Evolutionary conservation across 35 echinoderm and acorn worm species (phyloP).

Genomic region (Heliocidaris erythrogramma): DNA sequence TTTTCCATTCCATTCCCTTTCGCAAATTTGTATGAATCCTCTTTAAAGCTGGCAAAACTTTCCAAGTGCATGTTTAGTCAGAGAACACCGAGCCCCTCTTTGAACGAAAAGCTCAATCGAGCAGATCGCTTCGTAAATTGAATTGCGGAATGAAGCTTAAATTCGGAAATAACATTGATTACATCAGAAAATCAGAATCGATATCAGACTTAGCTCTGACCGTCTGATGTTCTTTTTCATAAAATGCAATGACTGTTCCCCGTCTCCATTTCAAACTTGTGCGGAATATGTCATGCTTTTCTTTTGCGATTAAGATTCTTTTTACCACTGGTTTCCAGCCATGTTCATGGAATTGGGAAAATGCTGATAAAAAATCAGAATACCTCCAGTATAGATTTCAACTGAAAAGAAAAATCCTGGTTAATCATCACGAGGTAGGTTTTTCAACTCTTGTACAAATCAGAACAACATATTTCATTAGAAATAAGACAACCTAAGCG

Average conservation of each 20-base stretch:
- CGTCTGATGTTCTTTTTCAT: neutral
- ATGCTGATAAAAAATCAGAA: too few relatives aligned
- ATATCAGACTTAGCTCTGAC: neutral
- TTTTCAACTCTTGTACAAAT: too few relatives aligned
- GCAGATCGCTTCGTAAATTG: neutral
- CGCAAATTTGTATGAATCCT: neutral
- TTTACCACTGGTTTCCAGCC: too few relatives aligned
- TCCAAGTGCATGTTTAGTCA: neutral
- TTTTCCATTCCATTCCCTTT: too few relatives aligned
- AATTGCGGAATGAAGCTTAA: neutral
- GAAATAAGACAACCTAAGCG: too few relatives aligned
- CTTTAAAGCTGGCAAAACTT: neutral
- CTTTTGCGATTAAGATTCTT: too few relatives aligned
- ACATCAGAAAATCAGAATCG: conserved; percentile 9
- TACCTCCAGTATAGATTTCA: too few relatives aligned
- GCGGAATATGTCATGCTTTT: too few relatives aligned
- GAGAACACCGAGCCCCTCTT: neutral
- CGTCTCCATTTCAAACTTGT: neutral
- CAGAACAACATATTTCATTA: too few relatives aligned
- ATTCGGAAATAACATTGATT: conserved; percentile 12
- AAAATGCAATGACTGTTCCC: neutral
- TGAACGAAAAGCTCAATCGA: neutral
- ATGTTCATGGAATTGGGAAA: too few relatives aligned
- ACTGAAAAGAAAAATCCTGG: too few relatives aligned
- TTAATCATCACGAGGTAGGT: too few relatives aligned